Base-by-base conservation (phyloP, 2,113 vertebrate genomes). In the Leucosticte australis region DNA sequence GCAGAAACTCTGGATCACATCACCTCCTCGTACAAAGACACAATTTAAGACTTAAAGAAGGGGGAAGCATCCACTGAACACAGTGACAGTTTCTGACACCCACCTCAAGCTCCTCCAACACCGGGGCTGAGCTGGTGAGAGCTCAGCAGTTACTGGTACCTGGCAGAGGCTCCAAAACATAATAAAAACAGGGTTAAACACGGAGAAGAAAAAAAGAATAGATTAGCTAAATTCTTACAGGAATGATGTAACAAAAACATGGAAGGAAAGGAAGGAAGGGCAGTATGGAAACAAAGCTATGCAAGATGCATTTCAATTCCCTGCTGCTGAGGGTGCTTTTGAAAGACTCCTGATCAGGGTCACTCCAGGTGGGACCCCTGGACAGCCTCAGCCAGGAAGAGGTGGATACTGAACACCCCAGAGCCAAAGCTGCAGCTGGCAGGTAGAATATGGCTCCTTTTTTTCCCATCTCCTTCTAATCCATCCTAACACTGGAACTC, bases 381-480 rank as follows among this genome's bases (percentile, higher is more conserved):
- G 27, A 35, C 15, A 79, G 20, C 39, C 41, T 71, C 42, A 49
- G 13, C 11, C 33, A 26, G 41, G 52, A 53, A 37, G 42, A 63
- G 12, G 26, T 1, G 10, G n/a, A 21, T 13, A 19, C 33, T 42
- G 28, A 77, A 37, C 52, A 49, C 5, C 7, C 53, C 46, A 57
- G 42, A 68, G 71, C 28, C 46, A 31, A 76, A 11, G 28, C 33
- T 47, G 49, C 35, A 82, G 39, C 60, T 55, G 82, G 65, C 82
- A 83, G 59, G 71, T 3, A 76, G 50, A 27, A 63, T 0, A 12
- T 0, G 0, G 14, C 31, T 79, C 49, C 53, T n/a, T 53, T 1
- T 4, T 49, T 69, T 59, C 56, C 60, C 73, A 44, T 1, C 69
- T 49, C 24, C 16, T 49, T 74, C 46, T 37, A 52, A 78, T 26